These are phyloP conservation scores for Pemphredon lugubris DNA, from an alignment of 2,888 invertebrate species.

Conservation along the genomic window DNA sequence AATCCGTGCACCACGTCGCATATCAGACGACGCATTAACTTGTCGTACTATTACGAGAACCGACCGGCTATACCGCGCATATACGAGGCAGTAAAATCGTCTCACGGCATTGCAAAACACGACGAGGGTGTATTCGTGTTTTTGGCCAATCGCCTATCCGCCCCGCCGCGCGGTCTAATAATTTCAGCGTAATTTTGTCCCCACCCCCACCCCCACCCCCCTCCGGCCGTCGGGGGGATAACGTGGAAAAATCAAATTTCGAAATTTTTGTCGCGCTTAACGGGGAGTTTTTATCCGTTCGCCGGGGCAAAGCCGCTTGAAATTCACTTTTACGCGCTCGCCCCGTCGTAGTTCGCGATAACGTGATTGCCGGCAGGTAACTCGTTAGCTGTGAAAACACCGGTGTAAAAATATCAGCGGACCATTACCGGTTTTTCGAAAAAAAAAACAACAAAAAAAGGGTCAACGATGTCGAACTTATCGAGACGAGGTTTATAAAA, in stretches of 20 bases:
- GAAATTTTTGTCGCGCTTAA: neutral
- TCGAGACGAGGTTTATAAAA: neutral
- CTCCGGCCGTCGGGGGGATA: too few species aligned
- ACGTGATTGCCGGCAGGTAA: neutral
- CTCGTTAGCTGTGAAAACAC: neutral
- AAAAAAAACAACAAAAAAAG: too few species aligned
- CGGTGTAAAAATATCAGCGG: neutral
- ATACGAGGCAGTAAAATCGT: slow-evolving; percentile 59
- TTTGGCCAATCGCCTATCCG: slow-evolving; percentile 59
- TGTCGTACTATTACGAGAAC: slow-evolving; percentile 60
- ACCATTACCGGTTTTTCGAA: too few species aligned
- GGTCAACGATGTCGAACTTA: too few species aligned
- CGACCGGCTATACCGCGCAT: slow-evolving; percentile 48
- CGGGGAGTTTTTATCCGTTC: neutral
- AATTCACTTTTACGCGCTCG: neutral
- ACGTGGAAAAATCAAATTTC: slow-evolving; percentile 5
- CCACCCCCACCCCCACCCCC: too few species aligned
- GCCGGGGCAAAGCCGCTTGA: neutral
- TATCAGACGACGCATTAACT: slow-evolving; percentile 59
- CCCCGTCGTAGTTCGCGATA: neutral
- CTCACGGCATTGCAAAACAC: slow-evolving; percentile 53
- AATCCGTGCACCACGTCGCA: slow-evolving; percentile 55
- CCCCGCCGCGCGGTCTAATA: slow-evolving; percentile 35
- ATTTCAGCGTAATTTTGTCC: slow-evolving; percentile 44
- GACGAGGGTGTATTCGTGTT: slow-evolving; percentile 41